phyloP scores from a whole-genome alignment of 1,140 invertebrate genomes.

The Aradophagus sp. region DNA sequence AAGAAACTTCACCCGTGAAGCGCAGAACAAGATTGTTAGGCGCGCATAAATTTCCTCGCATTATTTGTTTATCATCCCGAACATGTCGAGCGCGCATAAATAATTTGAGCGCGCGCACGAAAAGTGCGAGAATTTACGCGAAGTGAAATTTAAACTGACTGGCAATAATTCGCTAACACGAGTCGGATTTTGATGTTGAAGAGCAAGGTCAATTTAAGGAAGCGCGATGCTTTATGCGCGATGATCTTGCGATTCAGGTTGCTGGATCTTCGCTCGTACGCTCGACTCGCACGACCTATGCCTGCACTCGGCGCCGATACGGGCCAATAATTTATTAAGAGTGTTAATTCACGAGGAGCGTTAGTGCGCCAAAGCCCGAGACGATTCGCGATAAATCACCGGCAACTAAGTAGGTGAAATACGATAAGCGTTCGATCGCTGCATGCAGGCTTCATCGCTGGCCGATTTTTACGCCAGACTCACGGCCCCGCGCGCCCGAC shows the following conservation, averaged over 20 bases:
- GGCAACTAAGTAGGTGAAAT: constrained; percentile 57
- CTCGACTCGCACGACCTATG: constrained; percentile 47
- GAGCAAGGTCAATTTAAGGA: constrained; percentile 31
- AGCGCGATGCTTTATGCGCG: constrained; percentile 30
- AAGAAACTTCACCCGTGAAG: no score
- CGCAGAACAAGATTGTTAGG: no score
- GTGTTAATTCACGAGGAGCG: constrained; percentile 52
- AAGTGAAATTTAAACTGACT: no score
- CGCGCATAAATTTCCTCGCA: no score
- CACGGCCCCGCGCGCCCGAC: constrained; percentile 22
- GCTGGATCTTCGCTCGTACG: constrained; percentile 42
- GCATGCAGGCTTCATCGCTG: constrained; percentile 40
- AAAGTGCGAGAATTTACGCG: no score
- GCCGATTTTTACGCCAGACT: constrained; percentile 28
- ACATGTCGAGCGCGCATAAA: no score
- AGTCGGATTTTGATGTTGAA: constrained; percentile 27
- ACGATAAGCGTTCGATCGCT: constrained; percentile 55
- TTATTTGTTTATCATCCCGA: no score
- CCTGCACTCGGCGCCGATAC: constrained; percentile 51
- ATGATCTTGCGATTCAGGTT: constrained; percentile 39
- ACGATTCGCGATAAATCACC: constrained; percentile 54
- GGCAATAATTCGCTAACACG: no score
- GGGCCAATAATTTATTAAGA: constrained; percentile 56
- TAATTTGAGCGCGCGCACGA: not conserved
- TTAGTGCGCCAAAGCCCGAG: constrained; percentile 46